A percentile compares a stretch with the other conserved stretches of the same genome.
Evolutionary conservation across 2,888 invertebrate genomes (phyloP).

Genomic region (Caenorhabditis wallacei): DNA sequence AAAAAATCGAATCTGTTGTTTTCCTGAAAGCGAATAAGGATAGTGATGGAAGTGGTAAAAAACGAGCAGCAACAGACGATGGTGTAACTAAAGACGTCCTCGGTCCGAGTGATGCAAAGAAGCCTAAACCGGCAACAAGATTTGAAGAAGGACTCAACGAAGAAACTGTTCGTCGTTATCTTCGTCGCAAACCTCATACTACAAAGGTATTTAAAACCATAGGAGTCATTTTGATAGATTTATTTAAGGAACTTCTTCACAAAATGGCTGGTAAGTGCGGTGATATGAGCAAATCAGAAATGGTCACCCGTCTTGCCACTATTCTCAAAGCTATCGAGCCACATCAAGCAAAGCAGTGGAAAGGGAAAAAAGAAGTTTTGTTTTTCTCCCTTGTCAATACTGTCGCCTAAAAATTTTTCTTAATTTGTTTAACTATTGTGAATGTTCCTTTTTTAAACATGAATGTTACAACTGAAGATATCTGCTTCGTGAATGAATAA

Average conservation of each 20-base stretch:
- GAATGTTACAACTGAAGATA: too few relatives aligned
- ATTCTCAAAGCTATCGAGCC: slow-evolving; percentile 81
- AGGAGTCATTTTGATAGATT: too few relatives aligned
- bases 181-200: slow-evolving; percentile 97
- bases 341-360: slow-evolving; percentile 78
- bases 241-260: slow-evolving; percentile 67
- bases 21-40: slow-evolving; percentile 77
- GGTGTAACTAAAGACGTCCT: slow-evolving; percentile 35
- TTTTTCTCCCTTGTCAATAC: slow-evolving; percentile 78
- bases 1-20: slow-evolving; percentile 81
- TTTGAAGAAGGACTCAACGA: slow-evolving; percentile 75
- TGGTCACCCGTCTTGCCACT: slow-evolving; percentile 78
- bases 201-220: slow-evolving; percentile 90
- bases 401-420: slow-evolving; percentile 34
- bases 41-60: slow-evolving; percentile 58
- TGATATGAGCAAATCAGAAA: slow-evolving; percentile 75
- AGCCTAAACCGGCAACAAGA: slow-evolving; percentile 64
- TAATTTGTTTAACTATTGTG: too few relatives aligned
- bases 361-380: slow-evolving; percentile 80
- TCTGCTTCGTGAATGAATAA: too few relatives aligned
- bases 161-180: slow-evolving; percentile 89
- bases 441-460: too few relatives aligned
- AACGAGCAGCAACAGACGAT: slow-evolving; percentile 51
- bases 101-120: slow-evolving; percentile 68
- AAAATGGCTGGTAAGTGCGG: slow-evolving; percentile 76